phyloP scores from a whole-genome alignment of 2,113 vertebrate genomes.

The Rhinolophus ferrumequinum region DNA sequence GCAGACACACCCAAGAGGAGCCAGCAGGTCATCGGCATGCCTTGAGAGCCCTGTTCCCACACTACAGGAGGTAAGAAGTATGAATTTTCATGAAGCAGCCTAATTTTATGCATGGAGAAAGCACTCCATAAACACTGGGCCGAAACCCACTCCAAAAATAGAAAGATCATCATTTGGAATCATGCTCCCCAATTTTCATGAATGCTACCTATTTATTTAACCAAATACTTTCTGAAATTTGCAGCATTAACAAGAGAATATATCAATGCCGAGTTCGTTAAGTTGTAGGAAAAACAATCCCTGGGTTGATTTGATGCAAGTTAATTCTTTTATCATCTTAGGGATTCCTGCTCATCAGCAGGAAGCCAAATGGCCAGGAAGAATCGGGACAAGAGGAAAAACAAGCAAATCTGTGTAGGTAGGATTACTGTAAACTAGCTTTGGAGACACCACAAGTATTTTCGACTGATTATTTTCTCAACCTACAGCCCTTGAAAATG shows the following conservation, averaged over 20 bases:
- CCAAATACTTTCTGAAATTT: not conserved
- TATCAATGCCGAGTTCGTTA: not conserved
- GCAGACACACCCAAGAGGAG: not conserved
- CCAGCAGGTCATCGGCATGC: too few species aligned
- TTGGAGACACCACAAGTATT: not conserved
- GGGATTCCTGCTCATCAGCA: not conserved
- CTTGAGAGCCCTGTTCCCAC: not conserved
- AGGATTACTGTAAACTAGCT: not conserved
- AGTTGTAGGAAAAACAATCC: not conserved
- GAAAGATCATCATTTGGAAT: not conserved
- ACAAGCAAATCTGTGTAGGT: not conserved
- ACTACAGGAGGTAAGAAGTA: not conserved
- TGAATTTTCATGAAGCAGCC: not conserved
- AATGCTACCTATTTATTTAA: not conserved
- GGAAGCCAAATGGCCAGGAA: not conserved
- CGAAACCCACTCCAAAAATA: not conserved
- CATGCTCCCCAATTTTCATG: not conserved
- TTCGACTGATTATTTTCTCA: not conserved
- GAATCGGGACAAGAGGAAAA: not conserved
- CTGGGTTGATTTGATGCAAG: not conserved
- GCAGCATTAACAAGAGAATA: not conserved
- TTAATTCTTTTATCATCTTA: not conserved
- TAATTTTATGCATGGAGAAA: not conserved
- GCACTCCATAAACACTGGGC: not conserved
- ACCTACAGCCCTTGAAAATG: not conserved